Evolutionary conservation across 2,888 invertebrate genomes (phyloP).

Genomic region (Lucinisca nassula): DNA sequence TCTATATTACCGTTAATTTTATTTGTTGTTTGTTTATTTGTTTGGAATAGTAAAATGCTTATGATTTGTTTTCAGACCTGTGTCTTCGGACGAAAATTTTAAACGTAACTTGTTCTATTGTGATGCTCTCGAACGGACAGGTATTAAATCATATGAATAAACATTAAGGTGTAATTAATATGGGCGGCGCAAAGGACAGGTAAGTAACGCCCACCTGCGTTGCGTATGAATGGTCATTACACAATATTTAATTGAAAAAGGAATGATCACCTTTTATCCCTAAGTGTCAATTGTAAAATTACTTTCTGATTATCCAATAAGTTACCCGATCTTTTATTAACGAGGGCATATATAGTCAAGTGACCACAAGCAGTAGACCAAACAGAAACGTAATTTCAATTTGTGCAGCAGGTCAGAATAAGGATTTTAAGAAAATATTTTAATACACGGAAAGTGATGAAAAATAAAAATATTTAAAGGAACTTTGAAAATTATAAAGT

Average conservation of each 20-base stretch:
- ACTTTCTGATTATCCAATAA: slow-evolving; percentile 66
- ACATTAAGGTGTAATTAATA: slow-evolving; percentile 44
- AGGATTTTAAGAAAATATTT: neutral
- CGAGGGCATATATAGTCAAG: slow-evolving; percentile 21
- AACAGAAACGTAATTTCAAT: neutral
- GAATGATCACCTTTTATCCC: slow-evolving; percentile 63
- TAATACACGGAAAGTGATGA: no score
- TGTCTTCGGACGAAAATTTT: no score
- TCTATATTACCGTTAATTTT: no score
- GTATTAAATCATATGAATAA: slow-evolving; percentile 54
- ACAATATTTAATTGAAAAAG: slow-evolving; percentile 59
- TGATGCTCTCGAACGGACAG: neutral
- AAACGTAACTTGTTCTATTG: no score
- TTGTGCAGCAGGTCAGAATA: neutral
- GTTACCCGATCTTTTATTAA: slow-evolving; percentile 57
- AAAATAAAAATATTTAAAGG: no score
- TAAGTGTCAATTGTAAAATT: slow-evolving; percentile 61
- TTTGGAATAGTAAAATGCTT: no score
- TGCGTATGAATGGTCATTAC: slow-evolving; percentile 44
- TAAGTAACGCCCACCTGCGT: neutral
- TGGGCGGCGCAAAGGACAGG: slow-evolving; percentile 32
- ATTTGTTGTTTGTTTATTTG: no score
- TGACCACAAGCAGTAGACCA: neutral
- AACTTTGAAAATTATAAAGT: no score
- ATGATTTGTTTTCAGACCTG: no score